Conservation (phyloP, 1,140 invertebrate species). For the Aphidius gifuensis region DNA sequence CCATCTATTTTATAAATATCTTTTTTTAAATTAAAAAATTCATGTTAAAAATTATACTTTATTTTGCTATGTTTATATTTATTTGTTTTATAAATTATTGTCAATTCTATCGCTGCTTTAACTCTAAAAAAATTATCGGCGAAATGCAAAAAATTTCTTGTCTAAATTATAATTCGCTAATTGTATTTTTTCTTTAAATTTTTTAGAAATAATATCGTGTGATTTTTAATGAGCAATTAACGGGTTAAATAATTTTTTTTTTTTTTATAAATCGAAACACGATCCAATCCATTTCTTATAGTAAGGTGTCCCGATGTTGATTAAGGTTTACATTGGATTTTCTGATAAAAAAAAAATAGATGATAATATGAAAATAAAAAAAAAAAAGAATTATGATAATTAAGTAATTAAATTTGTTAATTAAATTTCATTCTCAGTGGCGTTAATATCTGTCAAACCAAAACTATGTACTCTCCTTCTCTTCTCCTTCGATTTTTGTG, state of each 20-base stretch:
- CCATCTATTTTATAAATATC: conserved; percentile 10
- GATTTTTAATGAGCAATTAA: too few relatives aligned
- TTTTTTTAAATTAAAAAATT: background rate
- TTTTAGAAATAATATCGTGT: too few relatives aligned
- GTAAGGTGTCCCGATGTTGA: conserved; percentile 49
- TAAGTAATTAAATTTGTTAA: conserved; percentile 21
- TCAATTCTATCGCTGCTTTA: too few relatives aligned
- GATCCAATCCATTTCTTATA: conserved; percentile 55
- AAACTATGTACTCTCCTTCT: conserved; percentile 34
- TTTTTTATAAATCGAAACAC: conserved; percentile 35
- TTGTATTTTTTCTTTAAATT: too few relatives aligned
- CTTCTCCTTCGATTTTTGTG: conserved; percentile 25
- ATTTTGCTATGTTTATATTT: too few relatives aligned
- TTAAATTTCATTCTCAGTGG: conserved; percentile 28
- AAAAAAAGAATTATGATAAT: conserved; percentile 7
- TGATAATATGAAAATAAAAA: too few relatives aligned
- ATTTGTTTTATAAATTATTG: too few relatives aligned
- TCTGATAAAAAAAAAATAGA: conserved; percentile 23
- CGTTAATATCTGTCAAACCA: conserved; percentile 31
- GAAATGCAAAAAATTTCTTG: too few relatives aligned
- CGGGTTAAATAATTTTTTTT: conserved; percentile 26
- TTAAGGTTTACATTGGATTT: conserved; percentile 56
- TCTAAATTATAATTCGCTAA: too few relatives aligned
- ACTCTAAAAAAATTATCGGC: too few relatives aligned
- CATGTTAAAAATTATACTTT: too few relatives aligned